A percentile compares a stretch with the other conserved stretches of the same genome.
Evolutionary conservation across 1,140 invertebrate genomes (phyloP).

Genomic region (Drosophila prosaltans): DNA sequence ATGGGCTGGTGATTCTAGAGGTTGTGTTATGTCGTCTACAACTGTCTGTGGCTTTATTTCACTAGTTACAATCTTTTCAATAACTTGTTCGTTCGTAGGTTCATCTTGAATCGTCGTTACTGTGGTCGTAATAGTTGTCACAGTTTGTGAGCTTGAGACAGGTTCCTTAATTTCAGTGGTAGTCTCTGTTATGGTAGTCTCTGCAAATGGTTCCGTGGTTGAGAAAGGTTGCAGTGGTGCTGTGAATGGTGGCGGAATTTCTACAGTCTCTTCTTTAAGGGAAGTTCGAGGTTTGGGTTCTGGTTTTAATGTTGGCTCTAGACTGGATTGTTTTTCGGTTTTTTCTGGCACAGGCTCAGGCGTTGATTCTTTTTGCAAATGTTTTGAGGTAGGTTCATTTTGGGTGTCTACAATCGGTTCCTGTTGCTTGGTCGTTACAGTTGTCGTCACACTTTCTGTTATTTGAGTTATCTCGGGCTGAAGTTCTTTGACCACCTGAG

Average conservation of each 20-base stretch:
- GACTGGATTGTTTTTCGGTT: not conserved
- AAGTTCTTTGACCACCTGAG: not conserved
- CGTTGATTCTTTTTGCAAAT: conserved; percentile 3
- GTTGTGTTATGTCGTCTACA: conserved; percentile 5
- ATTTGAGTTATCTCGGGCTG: conserved; percentile 25
- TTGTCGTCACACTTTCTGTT: conserved; percentile 36
- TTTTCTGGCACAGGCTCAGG: not conserved
- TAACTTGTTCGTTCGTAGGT: conserved; percentile 4
- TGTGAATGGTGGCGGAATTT: conserved; percentile 53
- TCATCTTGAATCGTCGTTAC: conserved; percentile 40
- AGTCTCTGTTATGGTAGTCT: conserved; percentile 37
- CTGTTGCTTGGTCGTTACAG: conserved; percentile 23
- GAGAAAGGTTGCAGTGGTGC: conserved; percentile 56
- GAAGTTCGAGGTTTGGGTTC: conserved; percentile 47
- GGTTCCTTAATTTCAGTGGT: conserved; percentile 39
- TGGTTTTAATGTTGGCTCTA: conserved; percentile 37
- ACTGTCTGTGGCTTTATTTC: conserved; percentile 21
- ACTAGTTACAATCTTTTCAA: conserved; percentile 22
- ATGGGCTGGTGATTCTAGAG: conserved; percentile 27
- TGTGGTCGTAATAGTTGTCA: conserved; percentile 52
- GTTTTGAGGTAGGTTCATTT: not conserved
- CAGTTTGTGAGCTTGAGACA: conserved; percentile 32
- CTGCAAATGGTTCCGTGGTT: conserved; percentile 13
- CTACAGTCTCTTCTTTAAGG: conserved; percentile 33
- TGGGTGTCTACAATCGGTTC: not conserved